Evolutionary conservation across 2,888 invertebrate species (phyloP).

Genomic region (Buathra laborator): DNA sequence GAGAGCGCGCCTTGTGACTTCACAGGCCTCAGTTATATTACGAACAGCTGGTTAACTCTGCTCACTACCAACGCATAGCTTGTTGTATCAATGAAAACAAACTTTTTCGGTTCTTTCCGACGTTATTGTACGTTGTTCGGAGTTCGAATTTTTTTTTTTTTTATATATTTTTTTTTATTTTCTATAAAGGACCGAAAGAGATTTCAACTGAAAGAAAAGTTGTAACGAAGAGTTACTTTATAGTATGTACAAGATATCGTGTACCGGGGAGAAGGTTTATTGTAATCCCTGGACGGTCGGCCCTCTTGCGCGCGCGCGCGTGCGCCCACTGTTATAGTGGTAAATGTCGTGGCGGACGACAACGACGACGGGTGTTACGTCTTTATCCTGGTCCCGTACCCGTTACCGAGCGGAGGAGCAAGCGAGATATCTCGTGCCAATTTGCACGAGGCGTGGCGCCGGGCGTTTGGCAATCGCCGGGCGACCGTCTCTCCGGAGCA

Average conservation of each 20-base stretch:
- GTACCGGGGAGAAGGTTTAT: slow-evolving; percentile 52
- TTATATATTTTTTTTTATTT: background rate
- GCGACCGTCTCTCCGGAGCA: slow-evolving; percentile 59
- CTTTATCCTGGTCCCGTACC: slow-evolving; percentile 51
- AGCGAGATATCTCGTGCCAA: slow-evolving; percentile 58
- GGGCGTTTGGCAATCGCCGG: slow-evolving; percentile 55
- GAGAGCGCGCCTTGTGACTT: slow-evolving; percentile 13
- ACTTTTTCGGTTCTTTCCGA: slow-evolving; percentile 14
- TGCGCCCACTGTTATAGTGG: slow-evolving; percentile 57
- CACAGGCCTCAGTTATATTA: slow-evolving; percentile 35
- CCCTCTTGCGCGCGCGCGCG: slow-evolving; percentile 19
- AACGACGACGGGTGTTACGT: slow-evolving; percentile 56
- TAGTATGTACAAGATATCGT: slow-evolving; percentile 39
- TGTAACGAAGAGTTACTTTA: slow-evolving; percentile 23
- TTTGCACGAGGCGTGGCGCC: slow-evolving; percentile 67
- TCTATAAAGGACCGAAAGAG: background rate
- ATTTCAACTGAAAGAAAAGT: background rate
- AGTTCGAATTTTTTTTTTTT: background rate
- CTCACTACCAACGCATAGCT: background rate
- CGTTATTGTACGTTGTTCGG: background rate
- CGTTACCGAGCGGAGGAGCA: slow-evolving; percentile 10
- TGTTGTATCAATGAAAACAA: slow-evolving; percentile 27
- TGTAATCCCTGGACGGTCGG: slow-evolving; percentile 36
- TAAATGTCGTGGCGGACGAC: slow-evolving; percentile 62
- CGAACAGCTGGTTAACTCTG: slow-evolving; percentile 41